phyloP scores from a whole-genome alignment of 1,140 invertebrate genomes.

The Brachionus paranguensis region DNA sequence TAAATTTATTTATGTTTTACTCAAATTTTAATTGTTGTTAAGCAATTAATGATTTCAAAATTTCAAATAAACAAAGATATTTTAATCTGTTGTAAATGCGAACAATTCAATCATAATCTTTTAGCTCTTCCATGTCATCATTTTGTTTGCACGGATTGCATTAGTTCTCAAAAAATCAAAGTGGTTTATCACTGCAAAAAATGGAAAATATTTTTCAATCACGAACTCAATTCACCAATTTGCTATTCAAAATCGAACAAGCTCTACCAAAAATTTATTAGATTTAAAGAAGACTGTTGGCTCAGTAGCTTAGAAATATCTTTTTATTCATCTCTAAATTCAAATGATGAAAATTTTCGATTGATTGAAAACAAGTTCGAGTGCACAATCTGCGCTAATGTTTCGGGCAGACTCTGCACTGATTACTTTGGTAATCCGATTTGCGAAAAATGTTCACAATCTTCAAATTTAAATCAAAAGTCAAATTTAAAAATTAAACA shows the following conservation, averaged over 20 bases:
- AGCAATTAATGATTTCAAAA: slow-evolving; percentile 11
- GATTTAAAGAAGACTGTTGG: background rate
- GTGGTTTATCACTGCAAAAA: slow-evolving; percentile 11
- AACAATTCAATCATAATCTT: background rate
- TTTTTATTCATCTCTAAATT: background rate
- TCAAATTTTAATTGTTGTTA: background rate
- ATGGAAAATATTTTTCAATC: slow-evolving; percentile 7
- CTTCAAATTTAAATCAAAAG: background rate
- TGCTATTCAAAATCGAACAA: background rate
- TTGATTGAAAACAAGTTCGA: background rate
- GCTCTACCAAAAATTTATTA: background rate
- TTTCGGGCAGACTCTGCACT: background rate
- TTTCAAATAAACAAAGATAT: background rate
- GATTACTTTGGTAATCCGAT: background rate
- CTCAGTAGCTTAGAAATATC: background rate
- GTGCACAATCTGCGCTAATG: background rate
- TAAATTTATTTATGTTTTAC: background rate
- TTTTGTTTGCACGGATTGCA: background rate
- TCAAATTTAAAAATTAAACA: background rate
- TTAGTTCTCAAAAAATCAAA: background rate
- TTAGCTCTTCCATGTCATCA: background rate
- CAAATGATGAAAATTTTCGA: background rate
- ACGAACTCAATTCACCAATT: background rate
- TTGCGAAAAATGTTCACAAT: background rate
- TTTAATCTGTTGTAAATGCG: background rate